Percentiles rank a stretch among this genome's conserved stretches.
Conservation (phyloP, 1,140 invertebrate genomes). For the Thaumetopoea pityocampa region DNA sequence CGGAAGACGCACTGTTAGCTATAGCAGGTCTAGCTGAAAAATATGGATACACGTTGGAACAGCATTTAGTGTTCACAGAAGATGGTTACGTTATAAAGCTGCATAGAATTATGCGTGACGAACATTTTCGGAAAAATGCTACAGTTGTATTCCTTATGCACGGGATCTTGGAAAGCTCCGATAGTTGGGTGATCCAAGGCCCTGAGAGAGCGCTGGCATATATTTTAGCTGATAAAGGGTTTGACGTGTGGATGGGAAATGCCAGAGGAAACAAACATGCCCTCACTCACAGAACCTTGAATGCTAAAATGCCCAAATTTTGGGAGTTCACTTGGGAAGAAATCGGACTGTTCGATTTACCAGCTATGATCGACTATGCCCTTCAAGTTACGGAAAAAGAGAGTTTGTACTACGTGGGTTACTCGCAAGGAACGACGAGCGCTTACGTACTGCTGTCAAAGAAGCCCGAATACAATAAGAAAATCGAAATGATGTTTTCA, state of each 20-base stretch:
- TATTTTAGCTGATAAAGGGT: conserved; percentile 76
- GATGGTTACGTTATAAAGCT: conserved; percentile 79
- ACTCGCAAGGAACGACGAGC: conserved; percentile 74
- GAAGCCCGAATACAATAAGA: conserved; percentile 79
- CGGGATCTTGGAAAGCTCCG: conserved; percentile 78
- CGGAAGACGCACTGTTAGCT: conserved; percentile 35
- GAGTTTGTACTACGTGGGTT: conserved; percentile 80
- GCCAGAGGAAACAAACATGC: conserved; percentile 84
- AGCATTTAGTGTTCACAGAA: conserved; percentile 72
- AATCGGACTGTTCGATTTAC: conserved; percentile 85
- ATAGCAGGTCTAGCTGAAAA: conserved; percentile 55
- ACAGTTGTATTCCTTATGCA: conserved; percentile 79
- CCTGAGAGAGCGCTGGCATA: conserved; percentile 71
- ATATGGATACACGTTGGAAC: conserved; percentile 78
- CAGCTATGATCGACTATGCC: conserved; percentile 83
- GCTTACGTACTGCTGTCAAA: conserved; percentile 76
- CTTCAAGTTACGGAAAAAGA: conserved; percentile 69
- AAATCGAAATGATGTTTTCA: conserved; percentile 79
- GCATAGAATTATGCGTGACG: conserved; percentile 74
- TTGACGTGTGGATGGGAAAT: conserved; percentile 87
- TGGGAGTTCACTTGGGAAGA: conserved; percentile 82
- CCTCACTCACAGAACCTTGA: conserved; percentile 68
- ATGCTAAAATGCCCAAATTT: conserved; percentile 44
- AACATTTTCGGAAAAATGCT: conserved; percentile 18
- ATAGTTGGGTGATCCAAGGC: conserved; percentile 78